These are phyloP conservation scores for Zoanthus gigantus DNA, from an alignment of 92 coral and sea anemone species.

Conservation along the genomic window DNA sequence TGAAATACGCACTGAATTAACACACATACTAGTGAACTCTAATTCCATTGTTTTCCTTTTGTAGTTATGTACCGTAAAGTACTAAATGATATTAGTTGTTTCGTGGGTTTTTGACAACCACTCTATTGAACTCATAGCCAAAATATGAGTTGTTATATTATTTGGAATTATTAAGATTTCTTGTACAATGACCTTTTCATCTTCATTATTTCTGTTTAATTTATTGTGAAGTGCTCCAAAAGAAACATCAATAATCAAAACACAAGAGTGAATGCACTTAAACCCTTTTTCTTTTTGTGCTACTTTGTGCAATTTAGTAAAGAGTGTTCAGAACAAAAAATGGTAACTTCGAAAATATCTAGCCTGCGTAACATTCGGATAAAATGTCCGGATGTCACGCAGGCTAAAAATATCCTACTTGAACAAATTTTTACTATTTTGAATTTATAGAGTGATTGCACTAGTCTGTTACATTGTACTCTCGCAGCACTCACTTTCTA, in stretches of 20 bases:
- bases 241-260: constrained; percentile 1
- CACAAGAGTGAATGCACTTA: constrained; percentile 1
- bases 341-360: background rate
- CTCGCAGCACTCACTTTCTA: background rate
- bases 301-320: background rate
- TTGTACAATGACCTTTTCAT: background rate
- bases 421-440: background rate
- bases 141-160: background rate
- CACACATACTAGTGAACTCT: constrained; percentile 1
- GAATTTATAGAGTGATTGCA: background rate
- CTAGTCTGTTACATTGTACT: background rate
- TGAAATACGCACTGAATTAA: background rate
- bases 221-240: constrained; percentile 1
- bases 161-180: constrained; percentile 1
- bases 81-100: constrained; percentile 1
- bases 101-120: background rate
- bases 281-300: background rate
- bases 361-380: background rate
- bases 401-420: background rate
- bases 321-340: background rate
- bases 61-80: background rate
- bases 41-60: background rate
- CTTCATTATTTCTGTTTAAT: background rate
- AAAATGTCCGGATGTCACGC: background rate
- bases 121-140: background rate